phyloP scores from a whole-genome alignment of 2,888 invertebrate species.

The Tyria jacobaeae region DNA sequence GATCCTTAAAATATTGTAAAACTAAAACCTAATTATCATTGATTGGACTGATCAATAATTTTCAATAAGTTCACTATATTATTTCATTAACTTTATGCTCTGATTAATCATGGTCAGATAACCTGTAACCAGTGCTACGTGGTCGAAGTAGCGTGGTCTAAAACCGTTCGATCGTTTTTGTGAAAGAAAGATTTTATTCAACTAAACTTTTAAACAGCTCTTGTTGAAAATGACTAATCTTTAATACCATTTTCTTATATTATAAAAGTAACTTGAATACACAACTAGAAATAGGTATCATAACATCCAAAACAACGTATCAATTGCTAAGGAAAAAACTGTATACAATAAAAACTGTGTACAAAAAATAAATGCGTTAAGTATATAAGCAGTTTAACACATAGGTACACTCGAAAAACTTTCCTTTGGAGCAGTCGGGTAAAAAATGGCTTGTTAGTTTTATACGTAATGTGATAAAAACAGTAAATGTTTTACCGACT shows the following conservation, averaged over 20 bases:
- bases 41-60: constrained; percentile 51
- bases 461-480: too few species aligned
- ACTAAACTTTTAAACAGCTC: not conserved
- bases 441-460: too few species aligned
- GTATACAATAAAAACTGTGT: not conserved
- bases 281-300: not conserved
- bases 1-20: not conserved
- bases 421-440: too few species aligned
- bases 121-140: too few species aligned
- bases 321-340: not conserved
- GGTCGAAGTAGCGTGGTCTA: too few species aligned
- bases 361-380: constrained; percentile 12
- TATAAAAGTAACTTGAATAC: not conserved
- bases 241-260: not conserved
- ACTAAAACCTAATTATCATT: constrained; percentile 19
- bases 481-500: too few species aligned
- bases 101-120: too few species aligned
- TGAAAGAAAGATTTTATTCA: not conserved
- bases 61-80: constrained; percentile 37
- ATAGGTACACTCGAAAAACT: too few species aligned
- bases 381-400: constrained; percentile 3
- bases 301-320: not conserved
- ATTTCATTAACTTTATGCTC: not conserved
- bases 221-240: constrained; percentile 11
- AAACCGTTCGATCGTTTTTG: not conserved